A percentile compares a stretch with the other conserved stretches of the same genome.
Conservation (phyloP, 2,113 vertebrate genomes). For the Lanius collurio region DNA sequence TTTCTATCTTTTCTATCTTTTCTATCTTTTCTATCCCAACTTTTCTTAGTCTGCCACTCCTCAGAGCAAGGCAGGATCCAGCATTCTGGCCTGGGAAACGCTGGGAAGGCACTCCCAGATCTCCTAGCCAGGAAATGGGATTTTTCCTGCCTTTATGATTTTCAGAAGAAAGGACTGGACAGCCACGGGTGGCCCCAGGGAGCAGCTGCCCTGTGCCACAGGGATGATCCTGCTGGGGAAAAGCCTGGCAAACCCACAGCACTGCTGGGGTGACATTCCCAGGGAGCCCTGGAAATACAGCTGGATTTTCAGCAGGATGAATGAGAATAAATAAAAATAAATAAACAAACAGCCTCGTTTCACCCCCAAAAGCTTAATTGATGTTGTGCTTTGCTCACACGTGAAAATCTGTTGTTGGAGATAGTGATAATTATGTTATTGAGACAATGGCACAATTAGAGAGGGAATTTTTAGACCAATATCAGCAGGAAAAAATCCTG, state of each 20-base stretch:
- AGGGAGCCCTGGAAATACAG: not conserved
- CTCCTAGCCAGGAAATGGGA: not conserved
- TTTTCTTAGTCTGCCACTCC: not conserved
- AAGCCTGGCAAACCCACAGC: accelerated
- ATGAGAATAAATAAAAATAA: not conserved
- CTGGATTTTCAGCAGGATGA: not conserved
- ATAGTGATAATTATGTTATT: accelerated
- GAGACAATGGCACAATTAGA: not conserved
- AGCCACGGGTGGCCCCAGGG: not conserved
- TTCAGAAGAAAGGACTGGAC: not conserved
- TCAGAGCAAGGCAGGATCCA: not conserved
- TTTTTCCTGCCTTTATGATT: not conserved
- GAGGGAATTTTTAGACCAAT: not conserved
- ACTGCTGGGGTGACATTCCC: accelerated
- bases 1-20: too few relatives aligned
- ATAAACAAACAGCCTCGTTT: not conserved
- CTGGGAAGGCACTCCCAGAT: not conserved
- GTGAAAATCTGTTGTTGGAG: not conserved
- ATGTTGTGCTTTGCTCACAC: not conserved
- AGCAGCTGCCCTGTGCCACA: not conserved
- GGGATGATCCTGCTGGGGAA: not conserved
- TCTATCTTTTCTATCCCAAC: too few relatives aligned
- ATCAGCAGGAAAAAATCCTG: not conserved
- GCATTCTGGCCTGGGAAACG: accelerated
- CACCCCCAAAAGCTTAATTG: not conserved